Evolutionary conservation across 2,797 vertebrate species (phyloP).

Genomic region (Pipistrellus nathusii): DNA sequence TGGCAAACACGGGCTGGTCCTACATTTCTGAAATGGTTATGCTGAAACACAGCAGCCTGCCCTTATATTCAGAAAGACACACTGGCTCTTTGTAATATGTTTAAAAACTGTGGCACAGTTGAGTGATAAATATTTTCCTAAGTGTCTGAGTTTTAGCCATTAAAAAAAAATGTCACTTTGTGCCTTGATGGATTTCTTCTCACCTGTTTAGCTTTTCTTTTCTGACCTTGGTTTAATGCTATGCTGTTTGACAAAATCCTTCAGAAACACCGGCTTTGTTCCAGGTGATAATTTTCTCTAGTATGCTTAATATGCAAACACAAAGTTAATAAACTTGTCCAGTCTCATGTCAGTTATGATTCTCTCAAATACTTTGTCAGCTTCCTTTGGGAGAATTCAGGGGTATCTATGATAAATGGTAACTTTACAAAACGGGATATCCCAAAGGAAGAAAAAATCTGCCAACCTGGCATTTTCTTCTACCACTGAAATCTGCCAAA

Average conservation of each 20-base stretch:
- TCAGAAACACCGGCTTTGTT: background rate
- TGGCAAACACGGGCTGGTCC: background rate
- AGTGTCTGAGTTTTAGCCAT: background rate
- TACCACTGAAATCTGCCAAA: slow-evolving; percentile 49
- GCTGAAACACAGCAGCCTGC: background rate
- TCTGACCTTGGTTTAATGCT: background rate
- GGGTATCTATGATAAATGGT: background rate
- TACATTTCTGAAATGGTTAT: background rate
- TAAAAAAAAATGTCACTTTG: background rate
- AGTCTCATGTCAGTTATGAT: background rate
- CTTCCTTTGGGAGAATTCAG: background rate
- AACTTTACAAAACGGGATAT: slow-evolving; percentile 27
- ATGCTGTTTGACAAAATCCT: background rate
- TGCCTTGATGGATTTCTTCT: background rate
- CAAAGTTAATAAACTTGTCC: background rate
- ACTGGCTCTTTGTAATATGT: background rate
- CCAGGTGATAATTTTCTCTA: background rate
- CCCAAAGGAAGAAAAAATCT: slow-evolving; percentile 8
- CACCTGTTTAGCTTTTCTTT: background rate
- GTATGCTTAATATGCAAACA: background rate
- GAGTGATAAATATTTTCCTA: background rate
- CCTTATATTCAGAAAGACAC: background rate
- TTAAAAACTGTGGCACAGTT: background rate
- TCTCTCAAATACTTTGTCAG: background rate
- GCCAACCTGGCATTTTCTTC: slow-evolving; percentile 57